Evolutionary conservation across 2,113 vertebrate genomes (phyloP).

Genomic region (Coptodon bakossiorum): DNA sequence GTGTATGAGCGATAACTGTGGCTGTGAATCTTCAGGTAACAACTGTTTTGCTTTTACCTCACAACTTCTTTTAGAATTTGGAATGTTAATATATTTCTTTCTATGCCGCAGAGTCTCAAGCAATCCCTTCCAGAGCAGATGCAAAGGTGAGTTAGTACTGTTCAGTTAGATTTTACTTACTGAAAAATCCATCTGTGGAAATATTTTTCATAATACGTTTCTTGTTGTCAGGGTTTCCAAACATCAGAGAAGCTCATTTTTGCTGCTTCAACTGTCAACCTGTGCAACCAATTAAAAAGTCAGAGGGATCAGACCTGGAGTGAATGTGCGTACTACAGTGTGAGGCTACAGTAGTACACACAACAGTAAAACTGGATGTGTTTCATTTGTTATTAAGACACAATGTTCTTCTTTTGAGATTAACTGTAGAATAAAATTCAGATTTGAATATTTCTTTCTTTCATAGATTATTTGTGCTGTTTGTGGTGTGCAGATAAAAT

Average conservation of each 20-base stretch:
- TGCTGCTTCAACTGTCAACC: neutral
- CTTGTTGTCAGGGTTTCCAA: neutral
- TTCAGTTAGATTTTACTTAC: fast-evolving
- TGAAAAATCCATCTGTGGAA: fast-evolving
- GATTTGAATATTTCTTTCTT: neutral
- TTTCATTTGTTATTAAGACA: neutral
- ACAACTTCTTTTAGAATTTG: neutral
- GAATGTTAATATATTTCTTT: fast-evolving
- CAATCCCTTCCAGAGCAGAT: neutral
- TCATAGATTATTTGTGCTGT: neutral
- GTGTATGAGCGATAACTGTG: fast-evolving
- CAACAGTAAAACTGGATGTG: neutral
- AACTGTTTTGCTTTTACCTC: neutral
- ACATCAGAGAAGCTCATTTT: neutral
- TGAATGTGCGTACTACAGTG: neutral
- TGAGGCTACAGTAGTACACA: neutral
- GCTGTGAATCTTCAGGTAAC: neutral
- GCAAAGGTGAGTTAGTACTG: neutral
- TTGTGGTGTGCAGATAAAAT: neutral
- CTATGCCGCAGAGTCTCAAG: neutral
- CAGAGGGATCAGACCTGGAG: neutral
- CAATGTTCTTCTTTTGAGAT: fast-evolving
- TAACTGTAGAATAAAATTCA: neutral
- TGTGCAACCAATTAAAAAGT: fast-evolving
- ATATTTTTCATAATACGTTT: neutral